These are phyloP conservation scores for Manduca sexta DNA, from an alignment of 1,140 invertebrate species.

Conservation along the genomic window DNA sequence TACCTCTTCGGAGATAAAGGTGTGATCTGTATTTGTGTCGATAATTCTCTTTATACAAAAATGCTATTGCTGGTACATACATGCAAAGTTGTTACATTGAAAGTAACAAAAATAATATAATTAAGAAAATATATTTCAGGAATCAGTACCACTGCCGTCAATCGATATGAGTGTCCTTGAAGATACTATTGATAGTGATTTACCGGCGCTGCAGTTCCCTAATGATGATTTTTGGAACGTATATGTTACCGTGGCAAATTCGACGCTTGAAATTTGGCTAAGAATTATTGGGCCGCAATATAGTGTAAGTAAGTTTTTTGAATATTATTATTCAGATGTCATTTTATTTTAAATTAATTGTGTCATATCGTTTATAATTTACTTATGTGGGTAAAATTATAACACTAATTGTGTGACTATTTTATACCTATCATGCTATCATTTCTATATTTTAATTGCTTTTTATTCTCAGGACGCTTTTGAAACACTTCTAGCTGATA, in stretches of 20 bases:
- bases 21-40: no score
- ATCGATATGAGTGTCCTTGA: slow-evolving; percentile 27
- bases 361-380: no score
- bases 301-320: slow-evolving; percentile 74
- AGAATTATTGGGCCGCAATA: slow-evolving; percentile 72
- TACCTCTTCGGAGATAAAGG: no score
- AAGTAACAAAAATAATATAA: no score
- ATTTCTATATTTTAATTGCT: neutral
- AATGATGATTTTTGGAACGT: slow-evolving; percentile 72
- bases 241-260: slow-evolving; percentile 70
- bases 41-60: no score
- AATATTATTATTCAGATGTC: no score
- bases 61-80: no score
- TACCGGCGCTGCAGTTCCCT: slow-evolving; percentile 67
- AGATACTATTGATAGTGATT: slow-evolving; percentile 48
- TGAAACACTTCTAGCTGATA: slow-evolving; percentile 69
- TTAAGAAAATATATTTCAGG: no score
- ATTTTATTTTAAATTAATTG: no score
- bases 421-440: neutral
- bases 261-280: slow-evolving; percentile 73
- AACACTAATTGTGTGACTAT: no score
- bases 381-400: no score
- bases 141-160: slow-evolving; percentile 15
- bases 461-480: slow-evolving; percentile 70
- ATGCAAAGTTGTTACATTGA: no score